These are phyloP conservation scores for Antennarius maculatus DNA, from an alignment of 2,797 vertebrate genomes.

Conservation along the genomic window DNA sequence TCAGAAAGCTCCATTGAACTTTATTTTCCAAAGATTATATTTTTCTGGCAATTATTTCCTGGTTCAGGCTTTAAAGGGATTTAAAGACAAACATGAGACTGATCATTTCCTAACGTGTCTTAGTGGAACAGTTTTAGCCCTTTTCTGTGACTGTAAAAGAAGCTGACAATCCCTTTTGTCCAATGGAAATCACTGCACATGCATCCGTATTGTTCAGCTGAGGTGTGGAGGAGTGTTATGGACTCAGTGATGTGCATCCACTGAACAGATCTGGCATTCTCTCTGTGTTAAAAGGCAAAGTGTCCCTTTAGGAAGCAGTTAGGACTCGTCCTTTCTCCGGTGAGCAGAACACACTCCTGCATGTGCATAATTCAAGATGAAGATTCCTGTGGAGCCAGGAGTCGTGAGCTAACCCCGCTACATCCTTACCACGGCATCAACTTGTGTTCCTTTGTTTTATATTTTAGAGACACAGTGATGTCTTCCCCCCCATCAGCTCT, in stretches of 20 bases:
- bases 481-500: slow-evolving; percentile 39
- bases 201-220: slow-evolving; percentile 1
- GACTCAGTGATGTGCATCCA: slow-evolving; percentile 32
- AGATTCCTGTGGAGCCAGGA: slow-evolving; percentile 34
- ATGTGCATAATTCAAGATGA: slow-evolving; percentile 47
- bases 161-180: neutral
- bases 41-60: no score
- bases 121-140: neutral
- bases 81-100: neutral
- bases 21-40: no score
- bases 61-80: no score
- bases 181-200: slow-evolving; percentile 1
- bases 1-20: no score
- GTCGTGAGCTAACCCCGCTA: slow-evolving; percentile 43
- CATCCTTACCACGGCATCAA: slow-evolving; percentile 47
- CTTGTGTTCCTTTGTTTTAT: slow-evolving; percentile 50
- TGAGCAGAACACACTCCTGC: slow-evolving; percentile 20
- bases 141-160: neutral
- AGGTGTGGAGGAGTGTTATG: slow-evolving; percentile 24
- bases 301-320: slow-evolving; percentile 19
- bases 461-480: slow-evolving; percentile 61
- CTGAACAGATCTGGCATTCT: slow-evolving; percentile 25
- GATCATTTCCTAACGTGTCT: neutral
- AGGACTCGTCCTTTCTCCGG: slow-evolving; percentile 3
- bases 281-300: slow-evolving; percentile 32